A percentile compares a stretch with the other conserved stretches of the same genome.
phyloP scores from a whole-genome alignment of 2,888 invertebrate species.

The Lacanobia wlatinum region DNA sequence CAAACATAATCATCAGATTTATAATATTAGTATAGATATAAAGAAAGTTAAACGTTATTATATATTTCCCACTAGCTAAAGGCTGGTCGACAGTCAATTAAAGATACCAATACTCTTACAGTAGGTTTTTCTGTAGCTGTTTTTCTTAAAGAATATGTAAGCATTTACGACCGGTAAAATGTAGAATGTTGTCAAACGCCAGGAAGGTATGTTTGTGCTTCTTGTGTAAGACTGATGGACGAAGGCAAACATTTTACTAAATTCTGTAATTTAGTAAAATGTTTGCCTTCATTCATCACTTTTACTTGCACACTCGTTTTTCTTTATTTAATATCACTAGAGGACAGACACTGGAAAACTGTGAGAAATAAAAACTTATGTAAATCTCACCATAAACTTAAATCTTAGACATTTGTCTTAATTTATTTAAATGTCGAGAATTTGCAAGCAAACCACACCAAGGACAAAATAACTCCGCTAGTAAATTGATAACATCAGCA shows the following conservation, averaged over 20 bases:
- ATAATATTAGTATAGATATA: no score
- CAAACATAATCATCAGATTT: no score
- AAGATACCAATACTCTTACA: not conserved
- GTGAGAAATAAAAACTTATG: not conserved
- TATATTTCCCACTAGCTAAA: no score
- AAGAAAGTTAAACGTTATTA: no score
- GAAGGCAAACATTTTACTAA: constrained; percentile 26
- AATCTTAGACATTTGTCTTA: not conserved
- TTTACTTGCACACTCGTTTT: no score
- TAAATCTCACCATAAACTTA: not conserved
- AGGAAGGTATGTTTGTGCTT: constrained; percentile 8
- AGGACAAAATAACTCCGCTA: not conserved
- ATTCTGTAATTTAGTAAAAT: not conserved
- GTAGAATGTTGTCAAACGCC: constrained; percentile 6
- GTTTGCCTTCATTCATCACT: no score
- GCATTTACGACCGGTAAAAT: not conserved
- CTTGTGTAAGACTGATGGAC: constrained; percentile 18
- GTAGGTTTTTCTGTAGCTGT: no score
- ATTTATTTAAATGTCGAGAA: not conserved
- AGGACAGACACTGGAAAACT: not conserved
- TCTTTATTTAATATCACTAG: not conserved
- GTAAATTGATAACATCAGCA: constrained; percentile 18
- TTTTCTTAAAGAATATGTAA: not conserved
- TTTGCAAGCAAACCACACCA: not conserved
- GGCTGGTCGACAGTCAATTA: no score